Evolutionary conservation across 2,113 vertebrate species (phyloP), one percentile per base, ranked within the genome.

Genomic region (Recurvirostra avosetta): DNA sequence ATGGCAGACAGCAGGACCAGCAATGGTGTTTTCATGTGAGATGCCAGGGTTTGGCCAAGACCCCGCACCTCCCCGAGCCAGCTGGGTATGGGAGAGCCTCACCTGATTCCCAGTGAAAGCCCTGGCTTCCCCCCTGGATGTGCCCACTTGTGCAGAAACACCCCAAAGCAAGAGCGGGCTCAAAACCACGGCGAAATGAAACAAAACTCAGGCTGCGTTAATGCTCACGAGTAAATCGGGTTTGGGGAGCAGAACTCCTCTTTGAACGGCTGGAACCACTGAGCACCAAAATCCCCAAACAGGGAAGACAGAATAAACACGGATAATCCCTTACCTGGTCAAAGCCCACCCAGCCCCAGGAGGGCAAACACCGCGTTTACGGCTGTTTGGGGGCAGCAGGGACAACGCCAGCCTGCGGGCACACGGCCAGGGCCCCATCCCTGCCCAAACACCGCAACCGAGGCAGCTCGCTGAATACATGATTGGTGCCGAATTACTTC

Each of bases 11-110:
- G 92, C 61, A 49, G 92, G n/a, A 59, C 4, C 41, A 59, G 79
- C 56, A 14, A 1, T 0, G 1, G 8, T 0, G 15, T 29, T 52
- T 3, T 45, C 26, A 2, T 1, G 4, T n/a, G 70, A 47, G 56
- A 20, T 15, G 3, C 5, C 6, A 40, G 30, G 13, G 40, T 8
- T 49, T 20, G 15, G 75, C 75, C 49, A 12, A 18, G 47, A 18
- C 15, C 36, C 56, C 4, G 5, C 38, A 22, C 8, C 23, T 30
- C 52, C 40, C 21, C 0, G 0, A 9, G 27, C 5, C 59, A 27
- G 38, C 52, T 27, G n/a, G 15, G 8, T 26, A 5, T 0, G 4
- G n/a, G 18, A 22, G 8, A 63, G 10, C 26, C 61, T 88, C 34
- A 2, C 34, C 78, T 41, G 14, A n/a, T n/a, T 61, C n/a, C 78